phyloP scores from a whole-genome alignment of 2,888 invertebrate species.

The Anodontia alba region DNA sequence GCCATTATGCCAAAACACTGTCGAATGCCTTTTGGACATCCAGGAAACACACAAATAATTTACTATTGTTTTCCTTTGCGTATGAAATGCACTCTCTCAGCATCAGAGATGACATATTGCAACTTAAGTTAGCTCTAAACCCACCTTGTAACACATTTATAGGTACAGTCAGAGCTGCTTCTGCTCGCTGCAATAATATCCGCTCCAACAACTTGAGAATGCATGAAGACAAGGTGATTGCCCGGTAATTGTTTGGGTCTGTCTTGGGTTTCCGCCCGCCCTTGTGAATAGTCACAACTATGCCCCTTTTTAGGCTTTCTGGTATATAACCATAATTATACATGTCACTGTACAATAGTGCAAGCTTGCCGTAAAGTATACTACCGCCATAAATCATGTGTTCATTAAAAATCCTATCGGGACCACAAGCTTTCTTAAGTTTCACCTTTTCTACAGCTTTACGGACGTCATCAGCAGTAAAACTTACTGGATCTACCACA shows the following conservation, averaged over 20 bases:
- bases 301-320: neutral
- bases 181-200: neutral
- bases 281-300: constrained; percentile 10
- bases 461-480: neutral
- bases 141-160: constrained; percentile 1
- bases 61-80: constrained; percentile 15
- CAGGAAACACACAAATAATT: constrained; percentile 19
- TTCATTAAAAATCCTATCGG: no score
- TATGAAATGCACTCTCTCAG: constrained; percentile 10
- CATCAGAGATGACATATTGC: constrained; percentile 14
- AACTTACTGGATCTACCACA: neutral
- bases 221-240: constrained; percentile 13
- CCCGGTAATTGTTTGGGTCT: no score
- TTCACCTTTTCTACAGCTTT: neutral
- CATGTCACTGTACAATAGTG: neutral
- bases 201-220: constrained; percentile 18
- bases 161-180: neutral
- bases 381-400: no score
- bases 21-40: constrained; percentile 21
- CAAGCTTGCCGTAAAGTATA: neutral
- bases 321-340: neutral
- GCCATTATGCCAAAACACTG: constrained; percentile 15
- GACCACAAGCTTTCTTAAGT: constrained; percentile 13
- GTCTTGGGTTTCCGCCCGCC: no score
- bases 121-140: constrained; percentile 2